Evolutionary conservation across 2,888 invertebrate genomes (phyloP).

Genomic region (Clepsis dumicolana): DNA sequence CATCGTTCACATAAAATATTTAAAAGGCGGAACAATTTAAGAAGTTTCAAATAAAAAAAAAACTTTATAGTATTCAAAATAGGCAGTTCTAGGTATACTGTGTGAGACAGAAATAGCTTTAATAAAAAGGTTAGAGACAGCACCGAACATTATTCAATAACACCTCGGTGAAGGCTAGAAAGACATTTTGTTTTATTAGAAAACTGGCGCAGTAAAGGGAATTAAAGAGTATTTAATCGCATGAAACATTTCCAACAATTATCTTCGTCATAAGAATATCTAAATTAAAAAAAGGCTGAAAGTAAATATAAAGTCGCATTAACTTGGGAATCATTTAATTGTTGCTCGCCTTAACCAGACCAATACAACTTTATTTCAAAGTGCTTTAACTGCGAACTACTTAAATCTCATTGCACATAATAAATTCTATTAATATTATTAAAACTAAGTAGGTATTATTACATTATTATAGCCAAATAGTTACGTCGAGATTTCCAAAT

Average conservation of each 20-base stretch:
- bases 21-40: background rate
- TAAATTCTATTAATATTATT: conserved; percentile 29
- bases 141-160: no score
- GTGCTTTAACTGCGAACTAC: conserved; percentile 31
- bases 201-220: no score
- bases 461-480: conserved; percentile 28
- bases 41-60: no score
- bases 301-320: background rate
- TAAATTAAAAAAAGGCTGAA: background rate
- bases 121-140: no score
- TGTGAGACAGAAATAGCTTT: no score
- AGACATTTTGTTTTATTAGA: no score
- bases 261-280: background rate
- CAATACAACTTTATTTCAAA: conserved; percentile 22
- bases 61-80: no score
- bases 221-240: no score
- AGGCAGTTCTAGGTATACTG: no score
- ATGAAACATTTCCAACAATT: background rate
- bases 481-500: conserved; percentile 29
- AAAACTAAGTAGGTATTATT: conserved; percentile 23
- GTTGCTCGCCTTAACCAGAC: conserved; percentile 15
- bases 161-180: no score
- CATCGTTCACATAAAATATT: background rate
- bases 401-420: conserved; percentile 39
- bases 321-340: conserved; percentile 11